Conservation (phyloP, 2,888 invertebrate species). For the Lumbricus terrestris region DNA sequence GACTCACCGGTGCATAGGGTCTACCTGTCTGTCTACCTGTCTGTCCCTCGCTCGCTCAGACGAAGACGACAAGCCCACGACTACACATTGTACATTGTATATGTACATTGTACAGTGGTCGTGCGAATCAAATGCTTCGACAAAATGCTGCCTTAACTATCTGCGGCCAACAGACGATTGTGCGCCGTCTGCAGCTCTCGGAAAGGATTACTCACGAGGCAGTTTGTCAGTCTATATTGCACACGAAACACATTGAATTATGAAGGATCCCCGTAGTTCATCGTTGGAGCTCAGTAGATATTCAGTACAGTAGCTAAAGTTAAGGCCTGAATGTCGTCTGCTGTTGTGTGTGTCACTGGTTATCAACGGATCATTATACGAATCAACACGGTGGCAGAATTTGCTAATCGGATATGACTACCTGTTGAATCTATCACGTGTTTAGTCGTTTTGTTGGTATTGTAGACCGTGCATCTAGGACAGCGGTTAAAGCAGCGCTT, state of each 20-base stretch:
- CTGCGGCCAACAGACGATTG: not conserved
- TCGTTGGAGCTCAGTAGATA: not conserved
- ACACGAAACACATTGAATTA: not conserved
- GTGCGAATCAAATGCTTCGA: not conserved
- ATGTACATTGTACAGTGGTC: too few species aligned
- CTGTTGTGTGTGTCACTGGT: too few species aligned
- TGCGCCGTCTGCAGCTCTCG: not conserved
- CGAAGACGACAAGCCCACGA: not conserved
- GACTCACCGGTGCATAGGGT: not conserved
- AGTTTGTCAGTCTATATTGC: not conserved
- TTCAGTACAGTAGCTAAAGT: not conserved
- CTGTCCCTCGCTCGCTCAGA: not conserved
- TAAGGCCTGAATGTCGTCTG: not conserved
- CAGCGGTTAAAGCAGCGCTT: not conserved
- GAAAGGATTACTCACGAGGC: not conserved
- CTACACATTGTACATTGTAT: too few species aligned
- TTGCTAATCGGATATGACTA: not conserved
- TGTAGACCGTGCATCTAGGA: not conserved
- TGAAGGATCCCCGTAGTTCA: not conserved
- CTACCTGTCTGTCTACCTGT: too few species aligned
- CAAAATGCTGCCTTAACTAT: constrained; percentile 3
- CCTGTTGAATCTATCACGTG: not conserved
- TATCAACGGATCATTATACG: not conserved
- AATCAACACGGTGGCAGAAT: not conserved
- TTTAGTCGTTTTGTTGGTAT: not conserved